Base-by-base conservation (phyloP, 1,140 invertebrate genomes). In the Bombus waltoni region DNA sequence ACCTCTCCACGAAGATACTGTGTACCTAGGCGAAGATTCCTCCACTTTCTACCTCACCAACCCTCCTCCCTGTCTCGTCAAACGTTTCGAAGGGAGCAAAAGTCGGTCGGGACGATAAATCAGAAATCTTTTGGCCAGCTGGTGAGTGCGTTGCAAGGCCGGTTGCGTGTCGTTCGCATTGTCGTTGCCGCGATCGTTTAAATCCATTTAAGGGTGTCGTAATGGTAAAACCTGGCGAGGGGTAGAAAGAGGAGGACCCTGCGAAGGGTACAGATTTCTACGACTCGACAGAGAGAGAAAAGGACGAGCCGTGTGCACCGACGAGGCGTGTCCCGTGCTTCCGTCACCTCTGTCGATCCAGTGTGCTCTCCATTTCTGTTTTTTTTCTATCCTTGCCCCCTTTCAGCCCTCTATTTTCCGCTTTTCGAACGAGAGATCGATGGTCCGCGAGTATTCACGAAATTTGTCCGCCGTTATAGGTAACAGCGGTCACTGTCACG, bases 321-420 rank as follows among this genome's bases (percentile, higher is more conserved):
- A 80, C 62, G 78, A 90, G 89, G 89, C 89, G 89, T 90, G 89
- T 89, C 88, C 89, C 88, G 76, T 89, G 87, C 83, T 90, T 90
- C 88, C 87, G 83, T 88, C 88, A 59, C 68, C 68, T 86, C 76
- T 83, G 38, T 71, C 66, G 73, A 81, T 84, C 85, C 81, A 72
- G 62, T 88, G 79, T 88, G 79, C 80, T 83, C 65, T 66, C 57
- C 78, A 57, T 87, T 57, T n/a, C 72, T 78, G 44, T 28, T 42
- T n/a, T 53, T 57, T 44, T 59, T 38, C 75, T 32, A 28, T 74
- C 57, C 13, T 8, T 57, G 38, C 80, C 80, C 81, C 82, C 77
- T 13, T 44, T 18, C 10, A 1, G 3, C 6, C 32, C 38, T 22
- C 44, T 71, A 35, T 57, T 83, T 73, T 83, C n/a, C 35, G 42